phyloP scores from a whole-genome alignment of 2,797 vertebrate genomes.

The Knipowitschia caucasica region DNA sequence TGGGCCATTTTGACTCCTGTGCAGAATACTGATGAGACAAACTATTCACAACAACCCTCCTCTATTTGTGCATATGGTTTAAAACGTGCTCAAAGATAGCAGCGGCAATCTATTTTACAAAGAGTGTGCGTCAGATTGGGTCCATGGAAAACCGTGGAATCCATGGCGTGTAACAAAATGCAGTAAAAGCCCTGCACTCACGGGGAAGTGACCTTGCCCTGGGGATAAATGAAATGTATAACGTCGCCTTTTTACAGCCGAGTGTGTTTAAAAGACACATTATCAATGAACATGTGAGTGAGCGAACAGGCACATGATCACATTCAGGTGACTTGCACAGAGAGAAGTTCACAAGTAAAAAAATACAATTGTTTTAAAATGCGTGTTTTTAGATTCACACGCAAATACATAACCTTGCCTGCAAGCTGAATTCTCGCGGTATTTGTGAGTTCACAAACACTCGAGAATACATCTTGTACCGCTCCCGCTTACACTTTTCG shows the following conservation, averaged over 20 bases:
- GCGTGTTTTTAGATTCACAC: too few species aligned
- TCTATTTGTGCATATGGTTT: neutral
- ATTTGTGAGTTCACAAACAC: too few species aligned
- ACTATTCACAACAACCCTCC: neutral
- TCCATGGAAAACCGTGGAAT: neutral
- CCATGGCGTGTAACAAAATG: constrained; percentile 3
- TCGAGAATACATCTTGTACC: too few species aligned
- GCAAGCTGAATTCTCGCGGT: too few species aligned
- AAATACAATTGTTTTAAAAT: too few species aligned
- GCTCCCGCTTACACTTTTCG: too few species aligned
- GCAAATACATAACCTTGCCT: too few species aligned
- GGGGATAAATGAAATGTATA: constrained; percentile 16
- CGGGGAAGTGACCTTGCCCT: constrained; percentile 9
- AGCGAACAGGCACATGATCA: too few species aligned
- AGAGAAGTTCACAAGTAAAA: too few species aligned
- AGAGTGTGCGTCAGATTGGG: neutral
- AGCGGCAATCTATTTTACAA: neutral
- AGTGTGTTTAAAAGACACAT: neutral
- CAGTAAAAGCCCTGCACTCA: constrained; percentile 8
- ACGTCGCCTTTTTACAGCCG: constrained; percentile 7
- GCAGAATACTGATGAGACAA: constrained; percentile 41
- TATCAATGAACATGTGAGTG: neutral
- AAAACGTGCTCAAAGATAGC: constrained; percentile 2
- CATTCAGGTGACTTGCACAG: too few species aligned
- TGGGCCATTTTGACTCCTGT: constrained; percentile 17